These are phyloP conservation scores for Anthopleura sola DNA, from an alignment of 64 coral and sea anemone genomes.

Conservation along the genomic window DNA sequence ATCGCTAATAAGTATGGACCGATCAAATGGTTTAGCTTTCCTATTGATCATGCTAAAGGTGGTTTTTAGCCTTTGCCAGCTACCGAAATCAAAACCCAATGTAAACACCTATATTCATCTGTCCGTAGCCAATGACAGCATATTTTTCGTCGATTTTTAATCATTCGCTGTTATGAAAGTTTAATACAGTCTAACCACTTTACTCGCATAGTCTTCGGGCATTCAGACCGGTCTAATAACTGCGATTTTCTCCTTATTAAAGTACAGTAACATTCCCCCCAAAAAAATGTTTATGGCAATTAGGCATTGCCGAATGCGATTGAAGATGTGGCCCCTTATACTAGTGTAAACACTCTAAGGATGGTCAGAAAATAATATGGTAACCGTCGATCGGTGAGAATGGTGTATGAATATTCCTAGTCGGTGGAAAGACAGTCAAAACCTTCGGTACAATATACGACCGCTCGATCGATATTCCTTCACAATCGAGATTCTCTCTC, in stretches of 20 bases:
- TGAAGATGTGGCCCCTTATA: neutral
- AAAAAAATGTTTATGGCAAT: constrained; percentile 2
- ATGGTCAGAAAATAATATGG: neutral
- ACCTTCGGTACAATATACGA: constrained; percentile 12
- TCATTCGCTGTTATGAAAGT: constrained; percentile 87
- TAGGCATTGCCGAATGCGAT: neutral
- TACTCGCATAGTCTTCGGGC: constrained; percentile 9
- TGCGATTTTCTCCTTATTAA: constrained; percentile 44
- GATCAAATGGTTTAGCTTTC: neutral
- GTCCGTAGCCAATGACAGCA: constrained; percentile 58
- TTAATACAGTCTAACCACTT: constrained; percentile 61
- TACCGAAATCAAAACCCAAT: constrained; percentile 26
- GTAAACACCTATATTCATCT: constrained; percentile 65
- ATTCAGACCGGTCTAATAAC: constrained; percentile 26
- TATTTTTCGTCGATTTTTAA: constrained; percentile 84
- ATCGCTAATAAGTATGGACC: neutral
- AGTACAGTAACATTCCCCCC: neutral
- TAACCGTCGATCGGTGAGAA: neutral
- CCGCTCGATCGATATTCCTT: neutral
- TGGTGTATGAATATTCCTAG: neutral
- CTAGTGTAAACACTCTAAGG: neutral
- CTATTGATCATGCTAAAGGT: neutral
- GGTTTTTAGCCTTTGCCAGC: neutral
- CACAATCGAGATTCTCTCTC: neutral
- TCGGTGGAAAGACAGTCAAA: constrained; percentile 48